Evolutionary conservation across 2,797 vertebrate species (phyloP), one percentile per base, ranked within the genome.

Genomic region (Craterocephalus amniculus): DNA sequence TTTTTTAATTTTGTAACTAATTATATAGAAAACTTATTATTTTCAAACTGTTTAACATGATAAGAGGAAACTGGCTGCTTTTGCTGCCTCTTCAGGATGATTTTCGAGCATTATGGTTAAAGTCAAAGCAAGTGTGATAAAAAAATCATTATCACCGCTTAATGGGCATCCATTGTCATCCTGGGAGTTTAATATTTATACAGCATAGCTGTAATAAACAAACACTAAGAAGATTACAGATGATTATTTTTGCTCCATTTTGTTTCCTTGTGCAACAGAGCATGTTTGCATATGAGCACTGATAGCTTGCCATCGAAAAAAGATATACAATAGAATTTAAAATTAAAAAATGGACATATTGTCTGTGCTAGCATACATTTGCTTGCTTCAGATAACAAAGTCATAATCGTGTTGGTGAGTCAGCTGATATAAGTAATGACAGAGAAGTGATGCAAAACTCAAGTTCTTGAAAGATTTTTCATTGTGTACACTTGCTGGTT

Each of bases 111-210:
- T 89, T 90, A 85, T 88, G 80, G 72, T 84, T 80, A 87, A 87
- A 87, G 73, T 89, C 81, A 83, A 87, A 93, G 91, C 91, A 88
- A 92, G 32, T 29, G 6, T 18, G 32, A 63, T 45, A 77, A 90
- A 90, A 92, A 94, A 93, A 91, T 91, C 90, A 92, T 94, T 91
- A 92, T 93, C 83, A 65, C 79, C 83, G 79, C 91, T 87, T 90
- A 92, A 93, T 91, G 89, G 93, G 88, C 87, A 84, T 81, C 80
- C 82, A 86, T 88, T 93, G 89, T 90, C 76, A 72, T 75, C 31
- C 58, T 76, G 67, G 80, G 79, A 81, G 87, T 87, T 91, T 89
- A 86, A 87, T 91, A 87, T 89, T 78, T 84, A 78, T 84, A 85
- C 79, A 87, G 83, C 88, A 83, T 71, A 75, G 67, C 73, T 70